Base-by-base conservation (phyloP, 2,797 vertebrate species). In the Graptemys geographica region DNA sequence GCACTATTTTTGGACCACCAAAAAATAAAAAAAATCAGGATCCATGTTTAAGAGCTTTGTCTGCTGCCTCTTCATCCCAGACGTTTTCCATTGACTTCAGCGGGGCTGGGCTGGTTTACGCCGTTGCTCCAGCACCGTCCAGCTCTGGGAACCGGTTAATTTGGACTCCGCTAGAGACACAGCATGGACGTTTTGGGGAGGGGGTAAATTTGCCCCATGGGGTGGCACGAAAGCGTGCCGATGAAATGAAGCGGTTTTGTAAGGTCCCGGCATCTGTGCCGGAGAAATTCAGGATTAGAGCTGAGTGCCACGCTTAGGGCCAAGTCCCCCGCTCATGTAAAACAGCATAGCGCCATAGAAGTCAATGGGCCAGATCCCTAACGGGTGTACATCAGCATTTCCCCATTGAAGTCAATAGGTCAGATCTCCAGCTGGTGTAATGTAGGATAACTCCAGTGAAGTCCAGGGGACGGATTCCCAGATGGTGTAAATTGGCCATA, bases 221-320 rank as follows among this genome's bases (percentile, higher is more conserved):
- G 37, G 5, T 37, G 37, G 16, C 62, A n/a, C 10, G 8, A 33
- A 65, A n/a, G 33, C 33, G 0, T 65, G 59, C 16, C 2, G 8
- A 19, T 19, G 62, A 44, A 41, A 74, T 44, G 41, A 44, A 44
- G 11, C 2, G 12, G 23, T 11, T 23, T 41, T 27, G 41, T 25
- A 12, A 27, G 23, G 23, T 74, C 37, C 72, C 2, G 23, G 41
- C 19, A 25, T 74, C 37, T 44, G 69, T 41, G 11, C 11, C 37
- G 13, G 41, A 27, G 41, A 44, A 13, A 72, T 21, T 69, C 33
- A 19, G 62, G 62, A 21, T 33, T 19, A 8, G 18, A n/a, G 16
- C 62, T 2, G 62, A 33, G 16, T 6, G 18, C 62, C 62, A 69
- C 8, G 16, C 31, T 10, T n/a, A 69, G 62, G 62, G 37, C 21